A percentile compares a stretch with the other conserved stretches of the same genome.
phyloP scores from a whole-genome alignment of 2,113 vertebrate species.

The Xiphorhynchus elegans region DNA sequence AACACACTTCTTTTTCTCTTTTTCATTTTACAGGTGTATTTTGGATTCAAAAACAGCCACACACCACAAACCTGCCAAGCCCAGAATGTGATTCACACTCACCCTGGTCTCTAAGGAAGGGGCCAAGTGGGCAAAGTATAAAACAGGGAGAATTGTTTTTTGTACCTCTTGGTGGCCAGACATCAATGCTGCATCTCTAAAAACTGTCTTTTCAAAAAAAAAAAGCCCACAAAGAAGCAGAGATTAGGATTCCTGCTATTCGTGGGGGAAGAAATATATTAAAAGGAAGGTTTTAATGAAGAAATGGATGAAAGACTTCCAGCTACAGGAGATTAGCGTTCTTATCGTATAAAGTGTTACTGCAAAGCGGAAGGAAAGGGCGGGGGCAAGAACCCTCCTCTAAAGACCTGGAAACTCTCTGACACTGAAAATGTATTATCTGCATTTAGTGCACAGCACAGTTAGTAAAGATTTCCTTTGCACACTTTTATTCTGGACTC shows the following conservation, averaged over 20 bases:
- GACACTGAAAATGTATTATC: neutral
- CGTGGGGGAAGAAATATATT: neutral
- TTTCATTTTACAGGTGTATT: neutral
- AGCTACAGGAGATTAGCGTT: neutral
- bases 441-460: neutral
- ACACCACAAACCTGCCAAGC: neutral
- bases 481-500: neutral
- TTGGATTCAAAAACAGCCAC: neutral
- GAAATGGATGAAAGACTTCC: conserved; percentile 6
- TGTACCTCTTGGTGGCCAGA: neutral
- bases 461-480: neutral
- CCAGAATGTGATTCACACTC: neutral
- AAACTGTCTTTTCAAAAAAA: neutral
- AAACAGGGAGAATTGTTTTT: neutral
- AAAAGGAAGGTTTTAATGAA: conserved; percentile 45
- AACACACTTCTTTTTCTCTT: rapidly evolving
- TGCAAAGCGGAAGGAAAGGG: neutral
- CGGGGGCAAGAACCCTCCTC: neutral
- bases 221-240: neutral
- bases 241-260: neutral
- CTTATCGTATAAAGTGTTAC: neutral
- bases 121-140: neutral
- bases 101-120: rapidly evolving
- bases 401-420: neutral
- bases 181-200: conserved; percentile 25